Evolutionary conservation across 2,113 vertebrate species (phyloP), one percentile per base, ranked within the genome.

Genomic region (Zosterops japonicus): DNA sequence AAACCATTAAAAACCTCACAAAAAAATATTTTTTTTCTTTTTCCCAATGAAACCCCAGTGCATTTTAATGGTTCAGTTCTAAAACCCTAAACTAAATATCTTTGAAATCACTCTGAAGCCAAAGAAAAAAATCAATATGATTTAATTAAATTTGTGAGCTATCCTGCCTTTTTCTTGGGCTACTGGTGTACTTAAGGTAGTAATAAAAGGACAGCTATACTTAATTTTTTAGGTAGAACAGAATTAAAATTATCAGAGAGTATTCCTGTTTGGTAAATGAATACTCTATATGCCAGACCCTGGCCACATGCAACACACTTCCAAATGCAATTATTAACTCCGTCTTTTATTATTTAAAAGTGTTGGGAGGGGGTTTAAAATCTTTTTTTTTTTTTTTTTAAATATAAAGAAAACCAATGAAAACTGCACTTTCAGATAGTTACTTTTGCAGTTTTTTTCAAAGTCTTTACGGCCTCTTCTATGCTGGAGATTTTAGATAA

Each of bases 281-380:
- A 53, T 49, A 18, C 4, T 59, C 27, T 39, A 1, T 14, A 36
- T 81, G 83, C 87, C 60, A 78, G 41, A 41, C 49, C n/a, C 55
- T 75, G 4, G 5, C 17, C 28, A 25, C 8, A 29, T 25, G 11
- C n/a, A 74, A 53, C 4, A 46, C 15, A 11, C 12, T 52, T 94
- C 33, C 12, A 65, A 70, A 81, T 70, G 1, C 12, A 82, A 56
- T 47, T 28, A n/a, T 21, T 8, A 12, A 12, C 1, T 46, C 6
- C 84, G 13, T 22, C 25, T 39, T 77, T 57, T 78, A 31, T 53
- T 74, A 52, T 6, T 75, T 39, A 12, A 25, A 68, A 75, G 1
- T 39, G 28, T n/a, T 14, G 21, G 33, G 9, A 15, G 10, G 2
- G 1, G 2, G 3, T 9, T 39, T 6, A 64, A 77, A 28, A 8